Evolutionary conservation across 2,113 vertebrate species (phyloP), one percentile per base, ranked within the genome.

Genomic region (Halcyon malimbica): DNA sequence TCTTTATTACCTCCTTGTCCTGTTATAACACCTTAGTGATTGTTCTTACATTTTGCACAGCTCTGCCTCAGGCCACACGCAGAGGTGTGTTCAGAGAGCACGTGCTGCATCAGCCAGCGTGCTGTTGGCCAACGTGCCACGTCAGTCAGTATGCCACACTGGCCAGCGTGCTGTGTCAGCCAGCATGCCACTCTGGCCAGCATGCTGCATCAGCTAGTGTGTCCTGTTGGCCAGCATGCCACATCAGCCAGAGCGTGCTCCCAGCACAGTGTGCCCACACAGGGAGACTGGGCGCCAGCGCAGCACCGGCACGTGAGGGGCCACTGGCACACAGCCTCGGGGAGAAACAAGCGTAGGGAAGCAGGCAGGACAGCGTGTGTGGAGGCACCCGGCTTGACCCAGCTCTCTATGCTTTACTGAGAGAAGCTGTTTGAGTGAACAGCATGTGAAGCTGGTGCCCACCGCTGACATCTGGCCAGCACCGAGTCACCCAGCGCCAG

Each of bases 281-380:
- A 0, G 31, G 54, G 13, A 53, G 7, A 11, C 75, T 8, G n/a
- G 28, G 57, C 5, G 0, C 57, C 16, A 1, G 60, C 3, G 0
- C 24, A 16, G 57, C 57, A 19, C 48, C 5, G 0, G 24, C 1
- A 0, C 6, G 11, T 18, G 33, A 51, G 50, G 50, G 23, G 23
- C 23, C 50, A 25, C 70, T 37, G 35, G 46, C 12, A 2, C 7
- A 31, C 50, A 63, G 63, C 77, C 64, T 33, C 4, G 2, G 26
- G 35, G 41, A 57, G 73, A 57, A 50, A 20, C 1, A 1, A 21
- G 31, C 5, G 10, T 9, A 28, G 65, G 31, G 33, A 11, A 8
- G 56, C 76, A 26, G 90, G 71, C 7, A 21, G 57, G 42, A 8
- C 13, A 15, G 20, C n/a, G 13, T 4, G 48, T 3, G 1, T 6